Evolutionary conservation across 2,113 vertebrate genomes (phyloP).

Genomic region (Apodemus speciosus): DNA sequence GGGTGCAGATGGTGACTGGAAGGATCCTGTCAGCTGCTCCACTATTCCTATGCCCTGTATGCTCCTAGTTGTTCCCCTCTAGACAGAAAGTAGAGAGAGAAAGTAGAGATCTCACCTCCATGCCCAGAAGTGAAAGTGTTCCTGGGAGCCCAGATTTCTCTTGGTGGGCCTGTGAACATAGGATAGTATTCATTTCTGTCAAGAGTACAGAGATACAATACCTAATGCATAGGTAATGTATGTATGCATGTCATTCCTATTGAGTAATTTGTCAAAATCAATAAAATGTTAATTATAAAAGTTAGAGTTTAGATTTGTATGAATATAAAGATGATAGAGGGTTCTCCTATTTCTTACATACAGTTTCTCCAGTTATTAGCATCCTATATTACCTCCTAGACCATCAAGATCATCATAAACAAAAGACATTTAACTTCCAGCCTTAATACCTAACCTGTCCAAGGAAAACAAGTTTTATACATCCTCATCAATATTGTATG

Average conservation of each 20-base stretch:
- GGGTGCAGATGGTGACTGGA: too few species aligned
- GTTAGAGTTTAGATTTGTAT: slow-evolving; percentile 24
- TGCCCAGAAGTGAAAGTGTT: too few species aligned
- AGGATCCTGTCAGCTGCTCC: too few species aligned
- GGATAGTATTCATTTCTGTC: slow-evolving; percentile 40
- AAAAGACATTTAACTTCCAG: neutral
- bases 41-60: too few species aligned
- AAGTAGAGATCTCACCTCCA: too few species aligned
- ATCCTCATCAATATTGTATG: neutral
- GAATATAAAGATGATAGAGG: neutral
- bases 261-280: slow-evolving; percentile 29
- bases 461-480: neutral
- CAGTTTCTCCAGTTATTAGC: neutral
- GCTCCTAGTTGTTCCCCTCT: too few species aligned
- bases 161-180: too few species aligned
- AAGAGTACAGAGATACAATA: slow-evolving; percentile 9
- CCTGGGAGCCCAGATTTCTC: too few species aligned
- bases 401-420: neutral
- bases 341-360: neutral
- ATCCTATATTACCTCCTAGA: neutral
- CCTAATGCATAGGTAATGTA: neutral
- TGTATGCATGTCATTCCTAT: neutral
- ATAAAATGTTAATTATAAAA: neutral
- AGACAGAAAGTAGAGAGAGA: too few species aligned
- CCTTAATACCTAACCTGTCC: neutral